Conservation (phyloP, 2,888 invertebrate genomes). For the Latrodectus hesperus region DNA sequence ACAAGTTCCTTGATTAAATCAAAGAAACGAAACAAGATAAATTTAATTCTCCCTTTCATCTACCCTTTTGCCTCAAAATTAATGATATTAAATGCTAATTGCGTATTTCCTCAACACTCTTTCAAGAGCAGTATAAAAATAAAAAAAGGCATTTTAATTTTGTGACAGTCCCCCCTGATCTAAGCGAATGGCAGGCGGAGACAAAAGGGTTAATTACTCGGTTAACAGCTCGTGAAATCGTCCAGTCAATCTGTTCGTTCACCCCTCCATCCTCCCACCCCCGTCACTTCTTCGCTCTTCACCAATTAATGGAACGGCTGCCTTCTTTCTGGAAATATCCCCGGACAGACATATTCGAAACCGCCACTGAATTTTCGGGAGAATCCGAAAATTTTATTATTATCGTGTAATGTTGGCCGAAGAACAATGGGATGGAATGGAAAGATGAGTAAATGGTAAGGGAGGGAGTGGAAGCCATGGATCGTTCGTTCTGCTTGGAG, state of each 20-base stretch:
- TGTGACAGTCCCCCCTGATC: constrained; percentile 13
- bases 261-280: too few species aligned
- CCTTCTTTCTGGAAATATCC: constrained; percentile 56
- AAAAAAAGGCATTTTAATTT: not conserved
- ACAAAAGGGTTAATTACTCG: constrained; percentile 69
- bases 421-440: constrained; percentile 56
- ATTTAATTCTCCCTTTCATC: too few species aligned
- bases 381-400: constrained; percentile 65
- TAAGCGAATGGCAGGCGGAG: constrained; percentile 47
- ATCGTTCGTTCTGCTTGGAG: constrained; percentile 57
- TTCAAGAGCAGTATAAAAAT: not conserved
- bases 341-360: constrained; percentile 63
- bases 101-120: not conserved
- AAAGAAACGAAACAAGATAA: too few species aligned
- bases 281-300: constrained; percentile 54
- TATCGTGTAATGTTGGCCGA: constrained; percentile 37
- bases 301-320: constrained; percentile 67
- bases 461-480: constrained; percentile 1
- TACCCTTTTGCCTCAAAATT: too few species aligned
- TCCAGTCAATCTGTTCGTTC: constrained; percentile 68
- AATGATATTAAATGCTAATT: too few species aligned
- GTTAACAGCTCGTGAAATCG: constrained; percentile 69
- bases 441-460: constrained; percentile 56
- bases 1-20: too few species aligned
- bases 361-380: constrained; percentile 51